Conservation (phyloP, 2,888 invertebrate genomes). For the Dendrolimus pini region DNA sequence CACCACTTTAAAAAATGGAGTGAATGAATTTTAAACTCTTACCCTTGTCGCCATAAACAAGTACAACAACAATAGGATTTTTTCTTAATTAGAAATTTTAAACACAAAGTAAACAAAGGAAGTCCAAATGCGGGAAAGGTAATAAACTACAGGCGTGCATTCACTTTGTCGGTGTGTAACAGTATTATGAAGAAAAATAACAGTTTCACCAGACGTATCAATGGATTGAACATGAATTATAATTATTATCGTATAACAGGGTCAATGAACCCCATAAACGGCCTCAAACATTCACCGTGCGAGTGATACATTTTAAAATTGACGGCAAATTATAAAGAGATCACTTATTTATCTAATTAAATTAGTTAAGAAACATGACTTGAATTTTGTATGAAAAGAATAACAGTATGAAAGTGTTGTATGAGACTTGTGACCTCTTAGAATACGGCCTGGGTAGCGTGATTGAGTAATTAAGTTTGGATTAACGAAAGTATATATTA, state of each 20-base stretch:
- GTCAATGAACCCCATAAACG: not conserved
- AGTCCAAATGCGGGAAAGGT: no score
- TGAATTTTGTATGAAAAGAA: not conserved
- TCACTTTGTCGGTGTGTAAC: no score
- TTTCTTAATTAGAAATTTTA: no score
- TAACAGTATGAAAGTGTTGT: not conserved
- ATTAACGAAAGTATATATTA: not conserved
- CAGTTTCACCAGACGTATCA: no score
- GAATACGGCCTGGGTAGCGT: not conserved
- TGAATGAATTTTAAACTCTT: no score
- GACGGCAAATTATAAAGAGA: conserved; percentile 3
- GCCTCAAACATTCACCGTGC: not conserved
- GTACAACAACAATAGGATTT: no score
- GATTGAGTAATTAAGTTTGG: not conserved
- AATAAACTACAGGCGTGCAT: no score
- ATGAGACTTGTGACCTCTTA: not conserved
- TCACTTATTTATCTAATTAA: conserved; percentile 6
- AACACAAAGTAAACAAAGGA: no score
- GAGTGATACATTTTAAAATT: not conserved
- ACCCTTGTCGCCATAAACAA: no score
- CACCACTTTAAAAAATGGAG: no score
- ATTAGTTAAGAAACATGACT: conserved; percentile 6
- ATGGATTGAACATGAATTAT: not conserved
- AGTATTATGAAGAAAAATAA: no score
- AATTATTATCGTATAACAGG: not conserved